Evolutionary conservation across 2,797 vertebrate genomes (phyloP).

Genomic region (Pteronotus mesoamericanus): DNA sequence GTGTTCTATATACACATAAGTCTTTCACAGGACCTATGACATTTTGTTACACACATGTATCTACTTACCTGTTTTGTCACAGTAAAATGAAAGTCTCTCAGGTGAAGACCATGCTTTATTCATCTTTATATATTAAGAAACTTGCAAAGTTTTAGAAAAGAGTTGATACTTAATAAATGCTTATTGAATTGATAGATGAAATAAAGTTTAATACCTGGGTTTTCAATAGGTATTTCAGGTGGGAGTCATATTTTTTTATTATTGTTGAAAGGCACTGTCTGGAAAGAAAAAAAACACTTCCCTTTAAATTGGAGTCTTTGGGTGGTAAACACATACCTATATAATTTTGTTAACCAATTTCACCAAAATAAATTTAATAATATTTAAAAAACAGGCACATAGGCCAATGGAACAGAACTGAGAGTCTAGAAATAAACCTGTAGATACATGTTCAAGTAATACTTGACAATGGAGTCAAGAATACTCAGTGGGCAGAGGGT

Average conservation of each 20-base stretch:
- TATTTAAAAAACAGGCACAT: background rate
- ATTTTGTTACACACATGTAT: background rate
- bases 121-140: conserved; percentile 2
- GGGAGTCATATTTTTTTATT: conserved; percentile 68
- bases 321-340: background rate
- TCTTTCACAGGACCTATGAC: background rate
- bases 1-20: background rate
- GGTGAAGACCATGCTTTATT: background rate
- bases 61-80: background rate
- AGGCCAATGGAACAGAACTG: background rate
- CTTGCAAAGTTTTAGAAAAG: background rate
- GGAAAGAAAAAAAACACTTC: conserved; percentile 44
- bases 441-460: no score
- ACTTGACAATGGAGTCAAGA: no score
- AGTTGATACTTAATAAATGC: background rate
- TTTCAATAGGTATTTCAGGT: conserved; percentile 70
- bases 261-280: conserved; percentile 75
- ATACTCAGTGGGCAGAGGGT: no score
- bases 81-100: background rate
- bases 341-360: background rate
- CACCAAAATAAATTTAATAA: background rate
- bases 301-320: background rate
- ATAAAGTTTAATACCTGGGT: conserved; percentile 75
- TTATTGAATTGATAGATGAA: background rate
- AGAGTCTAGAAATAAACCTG: no score